phyloP scores from a whole-genome alignment of 2,797 vertebrate species.

The Alfaro cultratus region DNA sequence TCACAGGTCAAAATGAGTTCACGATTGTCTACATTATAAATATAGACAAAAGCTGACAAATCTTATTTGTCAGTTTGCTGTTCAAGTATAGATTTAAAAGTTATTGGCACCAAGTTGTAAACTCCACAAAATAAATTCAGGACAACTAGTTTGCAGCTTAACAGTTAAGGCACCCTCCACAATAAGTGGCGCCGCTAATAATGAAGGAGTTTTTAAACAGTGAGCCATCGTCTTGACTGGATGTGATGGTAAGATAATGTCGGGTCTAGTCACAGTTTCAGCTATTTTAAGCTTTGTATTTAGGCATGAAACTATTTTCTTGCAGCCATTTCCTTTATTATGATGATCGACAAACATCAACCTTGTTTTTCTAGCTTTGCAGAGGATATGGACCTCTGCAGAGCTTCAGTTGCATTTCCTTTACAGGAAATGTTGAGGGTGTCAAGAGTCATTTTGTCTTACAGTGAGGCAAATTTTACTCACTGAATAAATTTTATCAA shows the following conservation, averaged over 20 bases:
- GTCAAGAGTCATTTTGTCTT: background rate
- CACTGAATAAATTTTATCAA: background rate
- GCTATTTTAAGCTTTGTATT: background rate
- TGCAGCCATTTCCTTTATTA: background rate
- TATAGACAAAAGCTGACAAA: background rate
- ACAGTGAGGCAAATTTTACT: background rate
- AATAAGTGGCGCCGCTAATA: too few relatives aligned
- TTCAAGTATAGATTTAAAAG: background rate
- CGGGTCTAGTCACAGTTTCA: background rate
- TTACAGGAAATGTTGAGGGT: background rate
- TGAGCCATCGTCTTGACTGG: background rate
- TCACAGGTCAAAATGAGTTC: slow-evolving; percentile 23
- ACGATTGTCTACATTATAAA: slow-evolving; percentile 1
- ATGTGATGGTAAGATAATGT: background rate
- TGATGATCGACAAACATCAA: background rate
- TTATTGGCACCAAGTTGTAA: background rate
- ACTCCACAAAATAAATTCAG: background rate
- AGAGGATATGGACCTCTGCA: background rate
- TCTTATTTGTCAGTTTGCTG: background rate
- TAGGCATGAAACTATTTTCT: background rate
- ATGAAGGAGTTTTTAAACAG: background rate
- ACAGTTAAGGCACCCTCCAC: background rate
- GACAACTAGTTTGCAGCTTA: background rate
- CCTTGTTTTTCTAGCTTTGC: background rate
- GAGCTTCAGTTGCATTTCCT: background rate